These are phyloP conservation scores for Pipistrellus kuhlii DNA, from an alignment of 2,797 vertebrate genomes.

Conservation along the genomic window DNA sequence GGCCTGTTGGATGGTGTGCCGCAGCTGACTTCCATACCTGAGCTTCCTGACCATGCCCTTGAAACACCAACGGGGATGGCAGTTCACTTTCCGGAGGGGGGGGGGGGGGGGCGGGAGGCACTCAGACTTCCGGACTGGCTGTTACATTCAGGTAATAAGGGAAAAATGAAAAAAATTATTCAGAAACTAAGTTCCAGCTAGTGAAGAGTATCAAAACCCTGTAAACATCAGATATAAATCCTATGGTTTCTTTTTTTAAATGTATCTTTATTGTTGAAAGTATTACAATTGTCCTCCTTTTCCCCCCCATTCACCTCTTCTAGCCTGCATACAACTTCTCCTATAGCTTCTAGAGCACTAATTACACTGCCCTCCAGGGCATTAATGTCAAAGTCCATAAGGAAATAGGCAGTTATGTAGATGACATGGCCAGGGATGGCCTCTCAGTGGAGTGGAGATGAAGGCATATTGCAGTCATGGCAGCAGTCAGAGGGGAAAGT, in stretches of 20 bases:
- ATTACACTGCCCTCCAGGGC: background rate
- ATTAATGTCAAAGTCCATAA: background rate
- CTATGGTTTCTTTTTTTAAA: background rate
- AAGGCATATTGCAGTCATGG: background rate
- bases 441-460: background rate
- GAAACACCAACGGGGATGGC: background rate
- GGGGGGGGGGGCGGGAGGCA: no score
- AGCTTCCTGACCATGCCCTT: background rate
- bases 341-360: background rate
- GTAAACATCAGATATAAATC: background rate
- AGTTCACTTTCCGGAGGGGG: background rate
- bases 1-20: background rate
- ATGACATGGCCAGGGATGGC: background rate
- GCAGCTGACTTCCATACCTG: background rate
- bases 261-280: no score
- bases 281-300: no score
- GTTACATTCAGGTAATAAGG: background rate
- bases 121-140: background rate
- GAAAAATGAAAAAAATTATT: conserved; percentile 13
- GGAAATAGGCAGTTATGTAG: conserved; percentile 3
- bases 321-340: background rate
- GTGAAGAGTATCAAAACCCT: background rate
- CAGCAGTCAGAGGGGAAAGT: background rate
- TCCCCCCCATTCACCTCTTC: no score
- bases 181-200: conserved; percentile 30